Evolutionary conservation across 2,888 invertebrate species (phyloP).

Genomic region (Xylota sylvarum): DNA sequence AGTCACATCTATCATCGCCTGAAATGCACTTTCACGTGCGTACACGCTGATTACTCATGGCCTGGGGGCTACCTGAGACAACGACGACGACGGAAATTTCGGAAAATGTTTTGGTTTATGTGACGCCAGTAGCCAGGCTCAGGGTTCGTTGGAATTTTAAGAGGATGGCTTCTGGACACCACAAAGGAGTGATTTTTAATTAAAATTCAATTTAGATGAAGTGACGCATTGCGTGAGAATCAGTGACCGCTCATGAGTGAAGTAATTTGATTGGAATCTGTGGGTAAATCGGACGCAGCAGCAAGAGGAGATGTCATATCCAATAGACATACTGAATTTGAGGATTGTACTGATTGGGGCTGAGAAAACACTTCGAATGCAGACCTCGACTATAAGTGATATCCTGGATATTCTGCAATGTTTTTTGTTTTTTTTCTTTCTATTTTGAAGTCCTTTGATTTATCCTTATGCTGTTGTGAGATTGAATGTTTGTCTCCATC

Average conservation of each 20-base stretch:
- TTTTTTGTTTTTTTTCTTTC: no score
- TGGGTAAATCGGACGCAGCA: no score
- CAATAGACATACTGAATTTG: no score
- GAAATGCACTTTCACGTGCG: slow-evolving; percentile 50
- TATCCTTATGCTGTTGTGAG: no score
- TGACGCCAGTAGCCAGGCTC: background rate
- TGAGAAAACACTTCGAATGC: no score
- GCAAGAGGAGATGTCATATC: no score
- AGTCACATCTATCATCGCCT: slow-evolving; percentile 65
- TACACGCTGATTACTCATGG: slow-evolving; percentile 1
- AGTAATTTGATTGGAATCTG: background rate
- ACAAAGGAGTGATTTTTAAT: background rate
- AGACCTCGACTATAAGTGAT: no score
- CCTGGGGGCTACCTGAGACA: slow-evolving; percentile 5
- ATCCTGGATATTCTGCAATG: no score
- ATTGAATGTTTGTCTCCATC: no score
- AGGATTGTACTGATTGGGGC: no score
- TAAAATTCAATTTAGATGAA: background rate
- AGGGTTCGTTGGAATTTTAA: slow-evolving; percentile 12
- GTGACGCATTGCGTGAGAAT: background rate
- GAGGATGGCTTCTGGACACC: slow-evolving; percentile 1
- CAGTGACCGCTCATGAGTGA: background rate
- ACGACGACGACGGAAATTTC: slow-evolving; percentile 1
- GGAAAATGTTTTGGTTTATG: slow-evolving; percentile 6
- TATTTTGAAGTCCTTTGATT: no score